Evolutionary conservation across 2,888 invertebrate species (phyloP).

Genomic region (Cryptocephalus primarius): DNA sequence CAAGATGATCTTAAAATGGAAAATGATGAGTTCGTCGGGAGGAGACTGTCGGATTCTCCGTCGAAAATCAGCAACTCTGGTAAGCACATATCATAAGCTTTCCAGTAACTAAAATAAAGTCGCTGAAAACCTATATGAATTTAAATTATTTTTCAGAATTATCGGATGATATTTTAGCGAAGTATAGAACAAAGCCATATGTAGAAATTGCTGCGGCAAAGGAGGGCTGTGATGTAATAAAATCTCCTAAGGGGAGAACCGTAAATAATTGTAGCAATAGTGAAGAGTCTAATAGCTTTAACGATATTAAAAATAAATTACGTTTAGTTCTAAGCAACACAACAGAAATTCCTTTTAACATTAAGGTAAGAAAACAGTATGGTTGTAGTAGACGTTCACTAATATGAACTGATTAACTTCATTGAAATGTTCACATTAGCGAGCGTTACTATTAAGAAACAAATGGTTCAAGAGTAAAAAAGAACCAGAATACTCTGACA

Average conservation of each 20-base stretch:
- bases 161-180: slow-evolving; percentile 88
- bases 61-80: too few species aligned
- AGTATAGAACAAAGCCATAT: slow-evolving; percentile 54
- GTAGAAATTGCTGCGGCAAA: slow-evolving; percentile 20
- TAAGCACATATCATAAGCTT: too few species aligned
- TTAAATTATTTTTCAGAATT: slow-evolving; percentile 45
- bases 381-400: too few species aligned
- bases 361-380: slow-evolving; percentile 21
- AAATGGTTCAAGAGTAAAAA: too few species aligned
- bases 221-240: slow-evolving; percentile 18
- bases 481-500: too few species aligned
- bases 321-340: slow-evolving; percentile 84
- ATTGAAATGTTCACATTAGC: too few species aligned
- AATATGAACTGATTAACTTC: too few species aligned
- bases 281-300: slow-evolving; percentile 43
- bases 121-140: too few species aligned
- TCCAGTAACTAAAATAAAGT: too few species aligned
- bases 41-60: slow-evolving; percentile 7
- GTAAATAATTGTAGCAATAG: slow-evolving; percentile 32
- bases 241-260: slow-evolving; percentile 37
- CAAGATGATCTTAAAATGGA: slow-evolving; percentile 20
- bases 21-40: slow-evolving; percentile 16
- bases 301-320: slow-evolving; percentile 76
- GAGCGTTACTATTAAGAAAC: too few species aligned
- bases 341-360: slow-evolving; percentile 48